Base-by-base conservation (phyloP, 2,888 invertebrate genomes). In the Pollenia amentaria region DNA sequence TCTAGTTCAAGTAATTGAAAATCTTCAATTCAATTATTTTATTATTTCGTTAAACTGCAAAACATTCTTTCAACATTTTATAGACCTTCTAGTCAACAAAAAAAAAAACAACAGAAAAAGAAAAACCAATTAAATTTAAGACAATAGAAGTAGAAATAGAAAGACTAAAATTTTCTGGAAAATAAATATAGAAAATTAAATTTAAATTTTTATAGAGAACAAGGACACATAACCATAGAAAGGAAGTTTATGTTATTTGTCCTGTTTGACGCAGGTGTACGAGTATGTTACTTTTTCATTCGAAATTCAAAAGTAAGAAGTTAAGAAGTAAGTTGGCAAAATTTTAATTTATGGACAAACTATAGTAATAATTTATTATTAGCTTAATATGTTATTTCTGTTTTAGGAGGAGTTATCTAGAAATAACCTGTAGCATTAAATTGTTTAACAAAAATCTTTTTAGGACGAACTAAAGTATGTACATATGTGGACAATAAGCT, bases 1-100 rank as follows among this genome's bases (percentile, higher is more conserved):
- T 38, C 40, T 38, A n/a, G 6, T 60, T 3, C 38, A 60, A 60
- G n/a, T 40, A 62, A 62, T n/a, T 62, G 60, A 40, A 62, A 40
- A 16, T 1, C 3, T 38, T 40, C 16, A 40, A 40, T 62, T 62
- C 16, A 62, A 16, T 16, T 40, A 29, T 38, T 14, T 40, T 62
- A 62, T 62, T 62, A 16, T 62, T 62, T 40, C 4, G 40, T 29
- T 29, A 16, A n/a, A 62, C 2, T 14, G 10, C 53, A 53, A 3
- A 2, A 1, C 2, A 53, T 21, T 55, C 21, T 51, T 18, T 11
- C 55, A 21, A 55, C 14, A 38, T 60, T 38, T 0, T 38, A 7
- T 60, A 38, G 12, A 60, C 14, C 38, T 16, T 10, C 7, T 14
- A 62, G n/a, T 6, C 2, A 16, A 62, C 3, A 40, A 16, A 38